phyloP scores from a whole-genome alignment of 2,113 vertebrate genomes.

The Cyphomyrus plagiostoma region DNA sequence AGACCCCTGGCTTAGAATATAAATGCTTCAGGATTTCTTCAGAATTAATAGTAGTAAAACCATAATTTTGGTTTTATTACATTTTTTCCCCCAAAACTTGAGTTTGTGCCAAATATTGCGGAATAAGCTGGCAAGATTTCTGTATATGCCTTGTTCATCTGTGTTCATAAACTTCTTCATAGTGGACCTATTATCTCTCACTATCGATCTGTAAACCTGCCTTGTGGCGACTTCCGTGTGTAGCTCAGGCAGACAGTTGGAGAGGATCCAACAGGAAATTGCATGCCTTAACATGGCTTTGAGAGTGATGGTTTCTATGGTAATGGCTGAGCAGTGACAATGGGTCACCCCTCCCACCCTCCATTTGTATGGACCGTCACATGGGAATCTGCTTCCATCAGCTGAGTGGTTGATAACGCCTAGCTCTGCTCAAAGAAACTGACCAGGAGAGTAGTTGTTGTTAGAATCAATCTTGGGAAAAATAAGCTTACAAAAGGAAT shows the following conservation, averaged over 20 bases:
- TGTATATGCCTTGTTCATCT: background rate
- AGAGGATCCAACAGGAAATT: background rate
- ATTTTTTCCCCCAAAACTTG: background rate
- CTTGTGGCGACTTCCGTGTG: background rate
- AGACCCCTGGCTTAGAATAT: background rate
- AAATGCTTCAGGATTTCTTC: background rate
- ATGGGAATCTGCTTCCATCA: background rate
- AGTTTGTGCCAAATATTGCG: background rate
- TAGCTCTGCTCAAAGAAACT: background rate
- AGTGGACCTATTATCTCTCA: background rate
- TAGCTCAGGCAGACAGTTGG: background rate
- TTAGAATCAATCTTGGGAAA: background rate
- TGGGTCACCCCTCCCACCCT: background rate
- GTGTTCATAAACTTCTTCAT: background rate
- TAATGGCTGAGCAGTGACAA: background rate
- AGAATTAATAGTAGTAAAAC: background rate
- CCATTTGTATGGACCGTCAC: background rate
- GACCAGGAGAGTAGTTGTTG: background rate
- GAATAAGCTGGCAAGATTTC: background rate
- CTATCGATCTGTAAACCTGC: background rate
- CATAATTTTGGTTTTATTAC: background rate
- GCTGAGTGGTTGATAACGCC: background rate
- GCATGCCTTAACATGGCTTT: background rate
- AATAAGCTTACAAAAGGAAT: background rate
- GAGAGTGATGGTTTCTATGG: slow-evolving; percentile 16